Conservation (phyloP, 1,140 invertebrate genomes). For the Lasioglossum baleicum region DNA sequence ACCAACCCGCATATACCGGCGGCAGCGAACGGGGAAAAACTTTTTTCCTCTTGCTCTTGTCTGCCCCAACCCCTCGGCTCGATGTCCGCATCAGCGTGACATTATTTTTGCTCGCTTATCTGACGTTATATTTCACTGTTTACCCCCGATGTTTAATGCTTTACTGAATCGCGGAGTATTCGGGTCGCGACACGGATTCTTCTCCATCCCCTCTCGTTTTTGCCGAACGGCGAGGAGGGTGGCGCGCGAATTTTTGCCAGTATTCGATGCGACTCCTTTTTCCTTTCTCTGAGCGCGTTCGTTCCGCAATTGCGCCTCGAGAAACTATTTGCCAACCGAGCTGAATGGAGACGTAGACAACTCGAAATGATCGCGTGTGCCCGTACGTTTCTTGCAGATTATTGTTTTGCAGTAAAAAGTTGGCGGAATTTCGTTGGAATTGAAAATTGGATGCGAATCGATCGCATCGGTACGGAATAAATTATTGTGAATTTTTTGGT, state of each 20-base stretch:
- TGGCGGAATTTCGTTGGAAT: no score
- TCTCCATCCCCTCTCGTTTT: not conserved
- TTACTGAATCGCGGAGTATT: conserved; percentile 27
- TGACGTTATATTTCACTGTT: conserved; percentile 23
- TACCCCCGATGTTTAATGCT: conserved; percentile 29
- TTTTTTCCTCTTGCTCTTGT: conserved; percentile 14
- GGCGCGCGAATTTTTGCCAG: not conserved
- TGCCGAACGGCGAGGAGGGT: not conserved
- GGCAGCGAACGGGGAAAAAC: not conserved
- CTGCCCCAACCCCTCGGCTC: not conserved
- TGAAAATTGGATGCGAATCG: no score
- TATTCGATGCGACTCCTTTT: not conserved
- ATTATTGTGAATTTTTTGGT: no score
- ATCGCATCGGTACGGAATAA: no score
- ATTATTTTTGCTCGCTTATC: conserved; percentile 40
- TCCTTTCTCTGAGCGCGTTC: not conserved
- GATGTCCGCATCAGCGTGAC: conserved; percentile 35
- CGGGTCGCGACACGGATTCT: conserved; percentile 20
- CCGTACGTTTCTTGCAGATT: no score
- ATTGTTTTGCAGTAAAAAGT: no score
- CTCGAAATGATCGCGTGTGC: not conserved
- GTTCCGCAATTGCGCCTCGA: not conserved
- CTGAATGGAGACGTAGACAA: not conserved
- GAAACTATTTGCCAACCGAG: not conserved
- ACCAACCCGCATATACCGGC: conserved; percentile 8